Evolutionary conservation across 2,113 vertebrate species (phyloP).

Genomic region (Centrocercus urophasianus): DNA sequence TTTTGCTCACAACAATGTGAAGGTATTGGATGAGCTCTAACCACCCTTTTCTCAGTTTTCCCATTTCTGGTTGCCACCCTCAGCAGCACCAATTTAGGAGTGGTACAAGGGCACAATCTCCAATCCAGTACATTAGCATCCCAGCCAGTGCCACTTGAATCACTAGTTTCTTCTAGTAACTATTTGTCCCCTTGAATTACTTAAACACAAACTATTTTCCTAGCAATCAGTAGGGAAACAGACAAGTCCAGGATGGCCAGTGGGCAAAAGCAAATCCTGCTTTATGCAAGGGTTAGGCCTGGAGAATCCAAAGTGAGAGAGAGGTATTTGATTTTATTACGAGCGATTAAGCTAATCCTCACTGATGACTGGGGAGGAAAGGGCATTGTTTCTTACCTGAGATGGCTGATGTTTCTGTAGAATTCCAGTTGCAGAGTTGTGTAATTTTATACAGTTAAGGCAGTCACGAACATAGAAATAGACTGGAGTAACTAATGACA

Average conservation of each 20-base stretch:
- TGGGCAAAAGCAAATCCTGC: neutral
- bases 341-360: neutral
- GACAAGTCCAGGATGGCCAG: neutral
- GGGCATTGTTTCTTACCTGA: neutral
- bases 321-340: neutral
- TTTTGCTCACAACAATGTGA: neutral
- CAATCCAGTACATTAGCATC: neutral
- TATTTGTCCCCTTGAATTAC: neutral
- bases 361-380: neutral
- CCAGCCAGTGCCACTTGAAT: neutral
- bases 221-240: fast-evolving
- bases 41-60: neutral
- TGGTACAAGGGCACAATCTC: neutral
- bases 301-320: neutral
- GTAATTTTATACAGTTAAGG: neutral
- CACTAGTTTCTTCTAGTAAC: neutral
- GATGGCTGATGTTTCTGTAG: fast-evolving
- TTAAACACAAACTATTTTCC: neutral
- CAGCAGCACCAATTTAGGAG: neutral
- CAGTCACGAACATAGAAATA: too few relatives aligned
- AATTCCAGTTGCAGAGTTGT: neutral
- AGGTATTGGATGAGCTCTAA: neutral
- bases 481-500: neutral
- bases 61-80: neutral
- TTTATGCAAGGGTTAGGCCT: neutral